Conservation (phyloP, 2,888 invertebrate species). For the Suillia variegata region DNA sequence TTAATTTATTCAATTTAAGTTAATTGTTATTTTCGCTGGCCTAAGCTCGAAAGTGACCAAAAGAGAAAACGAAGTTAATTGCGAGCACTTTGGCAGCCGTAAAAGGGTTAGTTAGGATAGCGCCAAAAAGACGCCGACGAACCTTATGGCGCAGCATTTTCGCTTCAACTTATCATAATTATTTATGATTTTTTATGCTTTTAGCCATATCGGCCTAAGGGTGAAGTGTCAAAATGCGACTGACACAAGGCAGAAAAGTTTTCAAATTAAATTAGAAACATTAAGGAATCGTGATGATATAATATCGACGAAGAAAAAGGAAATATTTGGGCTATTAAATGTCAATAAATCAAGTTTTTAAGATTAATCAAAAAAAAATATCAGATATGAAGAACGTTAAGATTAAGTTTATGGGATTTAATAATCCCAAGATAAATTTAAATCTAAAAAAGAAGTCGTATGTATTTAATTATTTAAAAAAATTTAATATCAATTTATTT, state of each 20-base stretch:
- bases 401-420: too few species aligned
- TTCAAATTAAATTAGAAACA: constrained; percentile 54
- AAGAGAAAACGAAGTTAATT: constrained; percentile 29
- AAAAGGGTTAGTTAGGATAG: constrained; percentile 14
- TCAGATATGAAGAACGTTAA: too few species aligned
- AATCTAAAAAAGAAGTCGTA: too few species aligned
- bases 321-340: constrained; percentile 42
- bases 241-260: constrained; percentile 48
- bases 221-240: constrained; percentile 35
- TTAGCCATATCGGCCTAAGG: constrained; percentile 14
- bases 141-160: constrained; percentile 26
- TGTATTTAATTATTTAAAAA: too few species aligned
- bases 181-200: constrained; percentile 41
- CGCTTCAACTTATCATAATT: constrained; percentile 51
- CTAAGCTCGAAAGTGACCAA: neutral
- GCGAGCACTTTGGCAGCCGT: constrained; percentile 15
- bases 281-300: constrained; percentile 48
- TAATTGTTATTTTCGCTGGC: constrained; percentile 33
- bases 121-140: constrained; percentile 25
- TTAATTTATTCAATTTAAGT: constrained; percentile 21
- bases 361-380: constrained; percentile 14
- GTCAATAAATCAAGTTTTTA: constrained; percentile 49
- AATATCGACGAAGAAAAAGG: constrained; percentile 30
- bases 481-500: too few species aligned
- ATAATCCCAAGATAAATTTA: too few species aligned